Evolutionary conservation across 1,140 invertebrate species (phyloP).

Genomic region (Steinernema khuongi): DNA sequence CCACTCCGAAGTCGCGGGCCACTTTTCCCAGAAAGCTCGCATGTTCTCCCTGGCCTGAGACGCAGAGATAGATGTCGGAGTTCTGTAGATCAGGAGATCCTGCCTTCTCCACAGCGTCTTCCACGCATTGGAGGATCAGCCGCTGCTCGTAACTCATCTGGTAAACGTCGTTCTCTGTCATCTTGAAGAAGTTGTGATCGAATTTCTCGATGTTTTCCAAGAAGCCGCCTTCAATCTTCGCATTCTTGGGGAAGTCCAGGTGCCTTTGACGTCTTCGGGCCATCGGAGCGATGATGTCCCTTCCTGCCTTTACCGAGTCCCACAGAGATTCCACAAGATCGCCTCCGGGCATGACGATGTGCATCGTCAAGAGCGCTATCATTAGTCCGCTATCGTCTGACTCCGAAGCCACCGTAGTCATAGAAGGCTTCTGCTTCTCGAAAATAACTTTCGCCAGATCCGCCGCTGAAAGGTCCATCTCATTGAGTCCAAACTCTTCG

Average conservation of each 20-base stretch:
- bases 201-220: not conserved
- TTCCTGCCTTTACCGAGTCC: not conserved
- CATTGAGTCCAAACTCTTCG: not conserved
- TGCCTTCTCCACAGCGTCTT: not conserved
- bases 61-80: not conserved
- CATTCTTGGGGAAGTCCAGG: not conserved
- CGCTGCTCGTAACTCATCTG: not conserved
- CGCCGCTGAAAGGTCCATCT: not conserved
- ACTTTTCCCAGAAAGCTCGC: not conserved
- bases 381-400: not conserved
- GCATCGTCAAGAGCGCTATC: not conserved
- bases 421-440: not conserved
- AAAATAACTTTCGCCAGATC: not conserved
- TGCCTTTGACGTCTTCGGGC: not conserved
- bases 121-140: conserved; percentile 1
- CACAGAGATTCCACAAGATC: not conserved
- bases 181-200: not conserved
- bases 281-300: not conserved
- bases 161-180: not conserved
- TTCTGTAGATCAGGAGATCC: not conserved
- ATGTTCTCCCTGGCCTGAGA: not conserved
- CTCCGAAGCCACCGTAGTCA: not conserved
- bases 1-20: not conserved
- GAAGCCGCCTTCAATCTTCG: not conserved
- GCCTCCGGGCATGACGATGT: not conserved